Conservation (phyloP, 1,140 invertebrate species). For the Augochlora pura region DNA sequence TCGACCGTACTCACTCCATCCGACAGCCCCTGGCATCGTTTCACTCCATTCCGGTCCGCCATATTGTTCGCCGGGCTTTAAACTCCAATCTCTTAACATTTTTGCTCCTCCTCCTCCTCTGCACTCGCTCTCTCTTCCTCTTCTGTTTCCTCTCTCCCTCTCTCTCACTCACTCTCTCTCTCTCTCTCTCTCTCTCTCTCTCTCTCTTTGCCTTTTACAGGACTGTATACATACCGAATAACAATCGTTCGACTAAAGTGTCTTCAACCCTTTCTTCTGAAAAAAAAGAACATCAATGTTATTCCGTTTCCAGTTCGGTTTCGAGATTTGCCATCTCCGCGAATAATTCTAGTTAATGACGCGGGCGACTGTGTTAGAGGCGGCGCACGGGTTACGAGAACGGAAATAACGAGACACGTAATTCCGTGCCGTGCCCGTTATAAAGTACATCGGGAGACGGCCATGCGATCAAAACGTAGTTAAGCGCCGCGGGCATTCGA, state of each 20-base stretch:
- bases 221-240: not conserved
- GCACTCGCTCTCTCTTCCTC: no score
- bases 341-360: slow-evolving; percentile 25
- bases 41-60: slow-evolving; percentile 69
- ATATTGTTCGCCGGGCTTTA: slow-evolving; percentile 58
- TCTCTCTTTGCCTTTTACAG: not conserved
- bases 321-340: no score
- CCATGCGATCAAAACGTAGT: slow-evolving; percentile 35
- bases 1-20: slow-evolving; percentile 71
- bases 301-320: no score
- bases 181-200: no score
- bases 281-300: no score
- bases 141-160: not conserved
- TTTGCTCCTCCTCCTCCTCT: not conserved
- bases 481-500: slow-evolving; percentile 23
- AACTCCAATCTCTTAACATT: slow-evolving; percentile 40
- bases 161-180: no score
- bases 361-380: not conserved
- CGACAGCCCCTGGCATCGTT: slow-evolving; percentile 50
- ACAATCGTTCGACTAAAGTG: not conserved
- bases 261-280: no score
- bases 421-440: slow-evolving; percentile 30
- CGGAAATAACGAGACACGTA: slow-evolving; percentile 37
- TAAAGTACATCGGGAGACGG: slow-evolving; percentile 37
- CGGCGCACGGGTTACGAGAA: slow-evolving; percentile 17